Base-by-base conservation (phyloP, 2,797 vertebrate species). In the Parambassis ranga region DNA sequence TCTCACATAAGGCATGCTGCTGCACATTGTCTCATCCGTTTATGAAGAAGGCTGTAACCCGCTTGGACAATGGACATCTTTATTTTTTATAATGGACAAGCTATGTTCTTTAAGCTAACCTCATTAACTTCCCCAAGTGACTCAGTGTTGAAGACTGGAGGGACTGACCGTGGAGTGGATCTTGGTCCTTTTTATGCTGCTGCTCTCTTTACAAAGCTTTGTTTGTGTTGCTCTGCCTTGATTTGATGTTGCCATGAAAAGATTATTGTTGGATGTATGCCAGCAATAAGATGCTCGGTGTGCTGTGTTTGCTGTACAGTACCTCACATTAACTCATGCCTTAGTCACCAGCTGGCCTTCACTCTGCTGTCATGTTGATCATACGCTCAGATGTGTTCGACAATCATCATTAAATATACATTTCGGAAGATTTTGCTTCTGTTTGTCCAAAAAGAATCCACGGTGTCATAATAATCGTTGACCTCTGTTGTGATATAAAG, bases 1-100 rank as follows among this genome's bases (percentile, higher is more conserved):
- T 91, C 66, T 64, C 53, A 68, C 14, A 71, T 28, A 78, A 74
- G 55, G 85, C 81, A 67, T 75, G 79, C 62, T 89, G 81, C 83
- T 82, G 76, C 52, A 47, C 74, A 65, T 71, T 67, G 33, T 72
- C 59, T 65, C 26, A 52, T 77, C 68, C 42, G 52, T 75, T 39
- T 36, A 76, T 78, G 70, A 89, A 65, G 59, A 78, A 81, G 68
- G 51, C 50, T 77, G 48, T 59, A 76, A 76, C 24, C 48, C 61
- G 52, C 38, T 35, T 37, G 13, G 62, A 77, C 56, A 67, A 52
- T 53, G 52, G 39, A 59, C 20, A 51, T 49, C 6, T 35, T 30
- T 47, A 42, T 30, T 51, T 49, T 7, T 59, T 59, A 49, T 52
- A 24, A 28, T 46, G 43, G 42, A 66, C 62, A 44, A 57, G 36